Base-by-base conservation (phyloP, 2,113 vertebrate species). In the Seriola dumerili region DNA sequence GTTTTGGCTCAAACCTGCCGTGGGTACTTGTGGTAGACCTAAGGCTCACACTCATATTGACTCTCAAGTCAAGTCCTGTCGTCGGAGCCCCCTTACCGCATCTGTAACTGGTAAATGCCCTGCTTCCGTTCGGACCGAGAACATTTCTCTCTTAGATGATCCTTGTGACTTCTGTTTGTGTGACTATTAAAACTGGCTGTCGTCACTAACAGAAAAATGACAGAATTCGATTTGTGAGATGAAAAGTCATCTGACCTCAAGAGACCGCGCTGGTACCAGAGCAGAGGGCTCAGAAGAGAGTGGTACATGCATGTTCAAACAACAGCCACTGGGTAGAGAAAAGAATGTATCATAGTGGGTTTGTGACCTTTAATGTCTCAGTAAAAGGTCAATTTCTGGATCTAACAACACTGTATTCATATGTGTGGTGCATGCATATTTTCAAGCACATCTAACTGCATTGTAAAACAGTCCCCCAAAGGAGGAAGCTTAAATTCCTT, bases 101-200 rank as follows among this genome's bases (percentile, higher is more conserved):
- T 82, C 50, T 65, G 58, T 62, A 25, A 19, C 17, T 44, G 59
- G 16, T 71, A 23, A 81, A 76, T 62, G 14, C 12, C 8, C 19
- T 5, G 19, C 61, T 78, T 80, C 67, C 5, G 1, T 46, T 78
- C 44, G 1, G 34, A 54, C 0, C 44, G 36, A 83, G 79, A 62
- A 23, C 64, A 63, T 72, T 48, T 21, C 46, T 81, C 34, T 25
- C 78, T 61, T 21, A 62, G 36, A 69, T 16, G 4, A 80, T 80
- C 38, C 85, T 82, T 69, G 74, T 81, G 83, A 90, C 86, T 84
- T 81, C 25, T 25, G 58, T 90, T 89, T 61, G 48, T 72, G 48
- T 48, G 23, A 55, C 54, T 59, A 63, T 62, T 54, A 57, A 76
- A 89, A 82, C 40, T 17, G 36, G 16, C 57, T 62, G 66, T 76